Evolutionary conservation across 2,113 vertebrate species (phyloP), one percentile per base, ranked within the genome.

Genomic region (Asarcornis scutulata): DNA sequence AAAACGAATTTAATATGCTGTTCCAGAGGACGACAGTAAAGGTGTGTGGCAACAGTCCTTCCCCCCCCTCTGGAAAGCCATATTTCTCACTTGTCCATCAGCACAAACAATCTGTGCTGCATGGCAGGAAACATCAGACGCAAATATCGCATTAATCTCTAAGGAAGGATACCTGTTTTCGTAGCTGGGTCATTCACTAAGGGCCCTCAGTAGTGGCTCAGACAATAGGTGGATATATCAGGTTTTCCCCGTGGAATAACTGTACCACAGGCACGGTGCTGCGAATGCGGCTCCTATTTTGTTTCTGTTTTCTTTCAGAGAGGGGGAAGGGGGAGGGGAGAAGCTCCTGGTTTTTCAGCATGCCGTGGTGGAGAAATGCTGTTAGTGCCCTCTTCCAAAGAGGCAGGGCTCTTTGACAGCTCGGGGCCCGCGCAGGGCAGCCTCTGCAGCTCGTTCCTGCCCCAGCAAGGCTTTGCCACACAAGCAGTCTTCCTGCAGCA

Each of bases 201-300:
- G 78, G 83, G 82, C 95, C 91, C 79, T 58, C 58, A 91, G 71
- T 93, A 44, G 88, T 38, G 83, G 40, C 76, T 92, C 76, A 95
- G 93, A 97, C 96, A 95, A 96, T 95, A 96, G 89, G 68, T 91
- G 94, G 94, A 96, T 97, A 92, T 88, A 91, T 95, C 86, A 94
- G 84, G 63, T 91, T 96, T 96, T 94, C 95, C 95, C 94, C 5
- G 2, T 34, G 95, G 97, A 92, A 81, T 93, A 88, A 91, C 90
- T 88, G 67, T 93, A 66, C 92, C 88, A 79, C 59, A 2, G 0
- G 73, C 84, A 52, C 88, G 0, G 9, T 38, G 89, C 90, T 84
- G 79, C 85, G 86, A 89, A 85, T 0, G 4, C 26, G 40, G 91
- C 79, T 96, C 97, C 76, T 67, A 71, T 95, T 96, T 96, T 89